Percentiles rank a stretch among this genome's conserved stretches.
Evolutionary conservation across 53 echinoderm and acorn worm genomes (phyloP).

Genomic region (Henricia sp.): DNA sequence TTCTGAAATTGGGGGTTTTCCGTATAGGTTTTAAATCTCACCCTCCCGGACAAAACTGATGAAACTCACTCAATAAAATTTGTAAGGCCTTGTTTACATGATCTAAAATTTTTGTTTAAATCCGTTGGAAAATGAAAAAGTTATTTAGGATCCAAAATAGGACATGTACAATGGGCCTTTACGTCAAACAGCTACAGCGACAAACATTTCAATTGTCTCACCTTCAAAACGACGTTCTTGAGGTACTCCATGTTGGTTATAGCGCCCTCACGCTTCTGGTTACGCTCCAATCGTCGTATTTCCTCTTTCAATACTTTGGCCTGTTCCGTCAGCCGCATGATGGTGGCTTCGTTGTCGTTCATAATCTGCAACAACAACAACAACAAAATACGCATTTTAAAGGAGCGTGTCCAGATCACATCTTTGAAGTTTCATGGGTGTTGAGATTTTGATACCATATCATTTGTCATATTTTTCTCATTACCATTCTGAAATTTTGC

Average conservation of each 20-base stretch:
- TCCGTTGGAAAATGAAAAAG: no score
- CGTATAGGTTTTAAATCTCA: not conserved
- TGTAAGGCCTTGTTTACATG: no score
- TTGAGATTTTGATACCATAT: no score
- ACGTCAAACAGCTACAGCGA: not conserved
- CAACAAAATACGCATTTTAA: no score
- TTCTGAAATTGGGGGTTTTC: no score
- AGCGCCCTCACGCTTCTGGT: slow-evolving; percentile 92
- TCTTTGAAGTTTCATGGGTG: not conserved
- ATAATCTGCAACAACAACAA: slow-evolving; percentile 70
- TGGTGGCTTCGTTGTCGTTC: slow-evolving; percentile 94
- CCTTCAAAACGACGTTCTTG: slow-evolving; percentile 97
- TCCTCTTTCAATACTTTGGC: slow-evolving; percentile 98
- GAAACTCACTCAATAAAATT: no score
- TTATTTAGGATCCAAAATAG: no score
- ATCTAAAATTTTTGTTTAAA: no score
- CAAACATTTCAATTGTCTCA: slow-evolving; percentile 24
- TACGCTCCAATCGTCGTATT: slow-evolving; percentile 89
- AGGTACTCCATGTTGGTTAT: slow-evolving; percentile 98
- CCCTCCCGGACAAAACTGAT: no score
- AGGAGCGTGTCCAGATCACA: not conserved
- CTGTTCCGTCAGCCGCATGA: slow-evolving; percentile 92
- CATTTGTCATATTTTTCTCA: no score
- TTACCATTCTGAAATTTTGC: no score
- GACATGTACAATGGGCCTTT: no score